Conservation (phyloP, 2,888 invertebrate species). For the Neelides folsomi region DNA sequence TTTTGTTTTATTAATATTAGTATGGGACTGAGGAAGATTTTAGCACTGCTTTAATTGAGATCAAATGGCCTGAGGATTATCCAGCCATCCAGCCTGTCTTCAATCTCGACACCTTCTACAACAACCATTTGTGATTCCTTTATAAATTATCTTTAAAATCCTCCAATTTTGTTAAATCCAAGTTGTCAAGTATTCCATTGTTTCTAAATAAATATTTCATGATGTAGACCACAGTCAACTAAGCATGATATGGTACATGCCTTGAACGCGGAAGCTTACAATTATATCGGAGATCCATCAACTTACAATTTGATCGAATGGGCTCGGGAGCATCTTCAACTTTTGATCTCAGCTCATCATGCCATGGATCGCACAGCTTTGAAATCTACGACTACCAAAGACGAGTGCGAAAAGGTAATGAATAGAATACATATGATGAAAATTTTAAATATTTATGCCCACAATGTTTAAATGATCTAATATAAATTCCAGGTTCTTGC, state of each 20-base stretch:
- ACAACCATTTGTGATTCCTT: constrained; percentile 83
- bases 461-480: no score
- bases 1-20: constrained; percentile 42
- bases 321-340: constrained; percentile 64
- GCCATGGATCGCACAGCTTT: constrained; percentile 3
- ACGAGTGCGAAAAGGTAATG: background rate
- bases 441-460: no score
- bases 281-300: constrained; percentile 80
- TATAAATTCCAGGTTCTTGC: constrained; percentile 1
- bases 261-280: constrained; percentile 57
- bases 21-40: constrained; percentile 63
- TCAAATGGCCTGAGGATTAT: constrained; percentile 73
- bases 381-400: background rate
- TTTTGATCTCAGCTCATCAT: constrained; percentile 57
- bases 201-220: constrained; percentile 16
- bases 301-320: constrained; percentile 87
- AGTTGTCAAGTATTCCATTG: background rate
- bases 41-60: constrained; percentile 74
- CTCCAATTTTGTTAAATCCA: background rate
- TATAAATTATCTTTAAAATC: constrained; percentile 12
- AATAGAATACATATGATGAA: no score
- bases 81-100: constrained; percentile 68
- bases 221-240: constrained; percentile 49
- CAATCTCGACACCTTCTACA: constrained; percentile 83
- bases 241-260: constrained; percentile 54